These are phyloP conservation scores for Mirza zaza DNA, from an alignment of 2,113 vertebrate genomes.

Conservation along the genomic window DNA sequence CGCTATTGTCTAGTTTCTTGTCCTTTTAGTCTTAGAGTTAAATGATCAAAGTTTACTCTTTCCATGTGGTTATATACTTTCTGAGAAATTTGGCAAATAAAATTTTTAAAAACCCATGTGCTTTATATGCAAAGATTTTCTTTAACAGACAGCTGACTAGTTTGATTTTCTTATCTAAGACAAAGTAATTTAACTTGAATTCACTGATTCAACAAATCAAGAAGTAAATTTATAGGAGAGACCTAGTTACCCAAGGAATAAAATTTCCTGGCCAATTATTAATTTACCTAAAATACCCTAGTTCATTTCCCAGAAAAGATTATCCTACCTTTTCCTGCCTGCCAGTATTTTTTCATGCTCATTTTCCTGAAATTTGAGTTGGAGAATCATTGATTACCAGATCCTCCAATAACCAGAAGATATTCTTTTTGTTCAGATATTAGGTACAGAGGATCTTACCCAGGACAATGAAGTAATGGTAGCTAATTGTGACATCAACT, in stretches of 20 bases:
- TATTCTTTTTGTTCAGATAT: neutral
- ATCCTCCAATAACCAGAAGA: neutral
- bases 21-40: too few species aligned
- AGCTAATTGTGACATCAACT: neutral
- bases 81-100: conserved; percentile 25
- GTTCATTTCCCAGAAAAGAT: neutral
- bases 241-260: conserved; percentile 2
- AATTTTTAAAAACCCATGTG: neutral
- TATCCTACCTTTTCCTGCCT: neutral
- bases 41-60: neutral
- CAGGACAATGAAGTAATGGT: neutral
- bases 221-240: neutral
- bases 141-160: neutral
- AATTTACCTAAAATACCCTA: neutral
- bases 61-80: neutral
- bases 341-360: neutral
- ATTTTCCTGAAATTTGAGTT: conserved; percentile 40
- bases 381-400: neutral
- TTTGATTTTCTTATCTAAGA: neutral
- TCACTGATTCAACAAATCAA: neutral
- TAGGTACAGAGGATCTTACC: neutral
- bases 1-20: neutral
- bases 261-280: neutral
- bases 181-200: conserved; percentile 25
- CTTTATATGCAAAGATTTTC: neutral